Evolutionary conservation across 1,140 invertebrate species (phyloP), one percentile per base, ranked within the genome.

Genomic region (Gonioctena quinquepunctata): DNA sequence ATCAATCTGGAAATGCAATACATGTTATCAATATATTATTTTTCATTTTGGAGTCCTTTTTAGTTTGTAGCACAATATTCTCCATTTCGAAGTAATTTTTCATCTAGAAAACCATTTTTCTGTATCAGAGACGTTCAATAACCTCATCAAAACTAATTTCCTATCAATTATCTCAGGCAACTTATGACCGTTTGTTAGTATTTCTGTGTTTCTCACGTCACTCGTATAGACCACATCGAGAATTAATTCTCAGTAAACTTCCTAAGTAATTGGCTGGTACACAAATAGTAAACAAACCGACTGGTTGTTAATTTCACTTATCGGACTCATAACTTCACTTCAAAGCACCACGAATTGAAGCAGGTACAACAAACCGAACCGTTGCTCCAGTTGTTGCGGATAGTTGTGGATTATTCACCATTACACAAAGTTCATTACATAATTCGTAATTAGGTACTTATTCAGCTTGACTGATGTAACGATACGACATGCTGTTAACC

Each of bases 401-500:
- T 68, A 72, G 59, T 56, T 64, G 33, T 52, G 62, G 70, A 68
- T 68, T 72, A 68, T 69, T 72, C 65, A 65, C 27, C 62, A 61
- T 72, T 72, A 65, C 70, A 63, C 67, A 71, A 71, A 42, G 52
- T 18, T 54, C 52, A 54, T 54, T 54, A 54, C 52, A 54, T 54
- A 54, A 54, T 54, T 64, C 54, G 66, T 72, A 72, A 72, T 72
- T 72, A 72, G 70, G 70, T 69, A 68, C 66, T 72, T 72, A 72
- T 72, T 72, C 66, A 72, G 60, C 48, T 59, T 65, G 66, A 69
- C 42, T 72, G 70, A 72, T 72, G 70, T 65, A 72, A 72, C 61
- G 61, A 48, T 63, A 72, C 66, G 48, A 52, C 61, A 52, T 8
- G 33, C 33, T 64, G 62, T 64, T 49, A 64, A 26, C 25, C 19